Conservation (phyloP, 2,113 vertebrate genomes). For the Paralichthys olivaceus region DNA sequence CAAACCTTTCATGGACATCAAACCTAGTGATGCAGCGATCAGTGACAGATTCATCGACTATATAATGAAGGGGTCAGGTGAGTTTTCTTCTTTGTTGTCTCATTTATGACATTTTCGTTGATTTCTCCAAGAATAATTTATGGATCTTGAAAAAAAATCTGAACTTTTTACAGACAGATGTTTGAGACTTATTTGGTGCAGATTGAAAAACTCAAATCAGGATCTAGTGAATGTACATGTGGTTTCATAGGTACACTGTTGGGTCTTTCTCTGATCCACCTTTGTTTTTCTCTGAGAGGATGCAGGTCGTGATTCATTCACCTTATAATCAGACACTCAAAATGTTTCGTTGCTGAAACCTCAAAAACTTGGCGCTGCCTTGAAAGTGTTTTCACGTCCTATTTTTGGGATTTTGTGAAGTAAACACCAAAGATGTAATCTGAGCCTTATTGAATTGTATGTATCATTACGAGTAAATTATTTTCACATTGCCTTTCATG, state of each 20-base stretch:
- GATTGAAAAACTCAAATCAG: too few species aligned
- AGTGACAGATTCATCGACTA: conserved; percentile 84
- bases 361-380: not conserved
- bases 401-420: conserved; percentile 1
- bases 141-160: too few species aligned
- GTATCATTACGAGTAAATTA: not conserved
- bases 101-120: too few species aligned
- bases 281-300: not conserved
- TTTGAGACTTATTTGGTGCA: too few species aligned
- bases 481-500: not conserved
- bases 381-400: not conserved
- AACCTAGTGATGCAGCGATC: conserved; percentile 86
- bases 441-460: not conserved
- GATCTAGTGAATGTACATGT: too few species aligned
- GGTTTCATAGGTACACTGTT: too few species aligned
- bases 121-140: too few species aligned
- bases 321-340: not conserved
- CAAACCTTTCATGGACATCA: conserved; percentile 88
- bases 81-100: not conserved
- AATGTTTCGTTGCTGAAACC: not conserved
- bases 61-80: conserved; percentile 85
- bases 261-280: too few species aligned
- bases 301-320: not conserved
- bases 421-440: conserved; percentile 12
- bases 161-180: too few species aligned